Conservation (phyloP, 1,140 invertebrate species). For the Eumeta japonica region DNA sequence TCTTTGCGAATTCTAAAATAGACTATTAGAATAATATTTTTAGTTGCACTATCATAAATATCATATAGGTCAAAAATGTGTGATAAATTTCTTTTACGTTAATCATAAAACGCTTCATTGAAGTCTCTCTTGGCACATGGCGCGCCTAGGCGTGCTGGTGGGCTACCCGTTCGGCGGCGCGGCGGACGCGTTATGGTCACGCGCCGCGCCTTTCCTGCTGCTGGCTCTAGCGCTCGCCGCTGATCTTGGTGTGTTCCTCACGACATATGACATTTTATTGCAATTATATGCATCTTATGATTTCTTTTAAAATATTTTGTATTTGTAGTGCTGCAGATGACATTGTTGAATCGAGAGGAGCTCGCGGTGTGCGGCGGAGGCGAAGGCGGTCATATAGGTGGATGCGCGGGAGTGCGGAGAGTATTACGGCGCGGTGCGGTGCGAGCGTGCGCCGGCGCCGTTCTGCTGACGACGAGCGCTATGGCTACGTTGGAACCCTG, state of each 20-base stretch:
- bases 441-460: constrained; percentile 58
- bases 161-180: constrained; percentile 80
- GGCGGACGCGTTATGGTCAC: constrained; percentile 70
- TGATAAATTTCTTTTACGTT: too few relatives aligned
- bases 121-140: too few relatives aligned
- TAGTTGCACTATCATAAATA: too few relatives aligned
- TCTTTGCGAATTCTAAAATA: too few relatives aligned
- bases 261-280: constrained; percentile 14
- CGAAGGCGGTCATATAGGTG: too few relatives aligned
- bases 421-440: constrained; percentile 12
- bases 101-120: too few relatives aligned
- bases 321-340: constrained; percentile 26
- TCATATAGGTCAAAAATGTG: too few relatives aligned
- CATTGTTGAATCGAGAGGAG: constrained; percentile 24
- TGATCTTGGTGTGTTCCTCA: constrained; percentile 54
- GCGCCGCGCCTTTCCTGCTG: constrained; percentile 69
- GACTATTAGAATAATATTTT: too few relatives aligned
- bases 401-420: neutral
- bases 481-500: constrained; percentile 80
- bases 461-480: constrained; percentile 70
- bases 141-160: constrained; percentile 70
- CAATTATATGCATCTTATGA: too few relatives aligned
- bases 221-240: constrained; percentile 62
- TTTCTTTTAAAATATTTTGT: too few relatives aligned
- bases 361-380: too few relatives aligned